Percentiles rank a stretch among this genome's conserved stretches.
These are phyloP conservation scores for Cuculus canorus DNA, from an alignment of 2,797 vertebrate genomes.

Conservation along the genomic window DNA sequence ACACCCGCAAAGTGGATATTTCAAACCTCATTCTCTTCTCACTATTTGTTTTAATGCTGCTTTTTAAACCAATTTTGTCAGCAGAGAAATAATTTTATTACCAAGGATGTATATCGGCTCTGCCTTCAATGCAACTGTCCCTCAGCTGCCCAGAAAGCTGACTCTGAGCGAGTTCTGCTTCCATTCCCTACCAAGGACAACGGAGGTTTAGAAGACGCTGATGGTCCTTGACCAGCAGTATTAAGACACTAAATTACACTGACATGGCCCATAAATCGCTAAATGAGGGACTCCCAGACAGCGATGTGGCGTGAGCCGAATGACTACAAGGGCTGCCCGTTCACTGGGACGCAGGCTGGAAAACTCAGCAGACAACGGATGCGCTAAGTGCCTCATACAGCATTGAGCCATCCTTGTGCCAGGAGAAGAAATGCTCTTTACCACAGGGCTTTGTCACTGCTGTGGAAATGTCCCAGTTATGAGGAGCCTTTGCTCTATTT, in stretches of 20 bases:
- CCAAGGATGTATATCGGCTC: neutral
- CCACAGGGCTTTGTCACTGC: neutral
- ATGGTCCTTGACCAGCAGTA: slow-evolving; percentile 73
- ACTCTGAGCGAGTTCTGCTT: slow-evolving; percentile 43
- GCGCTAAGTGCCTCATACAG: accelerated
- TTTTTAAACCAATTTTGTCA: neutral
- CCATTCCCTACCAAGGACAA: slow-evolving; percentile 70
- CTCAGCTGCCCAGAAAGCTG: slow-evolving; percentile 39
- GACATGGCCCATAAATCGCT: slow-evolving; percentile 72
- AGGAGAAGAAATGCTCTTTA: neutral
- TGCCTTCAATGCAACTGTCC: neutral
- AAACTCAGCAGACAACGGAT: neutral
- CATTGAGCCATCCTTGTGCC: neutral
- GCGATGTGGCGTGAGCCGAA: slow-evolving; percentile 38
- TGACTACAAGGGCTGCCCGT: neutral
- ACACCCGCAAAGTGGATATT: accelerated
- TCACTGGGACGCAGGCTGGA: neutral
- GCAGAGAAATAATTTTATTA: neutral
- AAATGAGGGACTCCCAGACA: slow-evolving; percentile 73
- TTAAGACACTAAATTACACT: slow-evolving; percentile 75
- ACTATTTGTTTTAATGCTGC: neutral
- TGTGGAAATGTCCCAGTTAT: neutral
- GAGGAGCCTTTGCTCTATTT: neutral
- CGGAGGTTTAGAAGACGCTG: slow-evolving; percentile 57
- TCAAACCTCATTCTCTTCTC: neutral